Evolutionary conservation across 2,113 vertebrate genomes (phyloP).

Genomic region (Camarhynchus parvulus): DNA sequence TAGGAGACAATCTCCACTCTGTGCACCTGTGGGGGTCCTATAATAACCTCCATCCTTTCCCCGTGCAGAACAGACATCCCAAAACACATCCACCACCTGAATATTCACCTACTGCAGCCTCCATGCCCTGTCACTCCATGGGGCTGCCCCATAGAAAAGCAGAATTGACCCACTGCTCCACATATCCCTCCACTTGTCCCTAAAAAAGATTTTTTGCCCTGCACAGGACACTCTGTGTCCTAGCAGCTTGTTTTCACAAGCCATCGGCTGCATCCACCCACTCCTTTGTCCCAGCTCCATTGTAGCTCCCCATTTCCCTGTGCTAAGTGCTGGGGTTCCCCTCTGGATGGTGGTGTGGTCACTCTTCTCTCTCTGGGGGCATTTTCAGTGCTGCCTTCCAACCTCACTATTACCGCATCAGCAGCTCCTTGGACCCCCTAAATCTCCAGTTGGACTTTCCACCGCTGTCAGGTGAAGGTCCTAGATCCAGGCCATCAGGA

Average conservation of each 20-base stretch:
- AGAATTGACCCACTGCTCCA: not conserved
- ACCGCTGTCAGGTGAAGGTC: not conserved
- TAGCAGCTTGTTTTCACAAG: not conserved
- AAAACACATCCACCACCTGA: not conserved
- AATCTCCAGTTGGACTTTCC: rapidly evolving
- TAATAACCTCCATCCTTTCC: not conserved
- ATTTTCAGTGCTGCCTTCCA: not conserved
- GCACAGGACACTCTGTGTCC: not conserved
- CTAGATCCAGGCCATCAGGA: not conserved
- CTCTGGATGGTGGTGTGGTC: not conserved
- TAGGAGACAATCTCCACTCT: not conserved
- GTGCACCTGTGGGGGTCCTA: not conserved
- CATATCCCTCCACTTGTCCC: not conserved
- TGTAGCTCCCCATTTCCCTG: not conserved
- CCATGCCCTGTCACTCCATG: rapidly evolving
- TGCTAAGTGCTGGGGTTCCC: not conserved
- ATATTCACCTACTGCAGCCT: not conserved
- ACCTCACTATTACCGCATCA: not conserved
- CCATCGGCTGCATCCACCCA: not conserved
- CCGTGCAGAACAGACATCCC: not conserved
- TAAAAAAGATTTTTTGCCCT: not conserved
- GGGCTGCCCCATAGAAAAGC: not conserved
- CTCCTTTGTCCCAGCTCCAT: not conserved
- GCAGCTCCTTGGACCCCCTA: not conserved
- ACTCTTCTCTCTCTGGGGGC: not conserved